Base-by-base conservation (phyloP, 1,140 invertebrate genomes). In the Glossosoma conforme region DNA sequence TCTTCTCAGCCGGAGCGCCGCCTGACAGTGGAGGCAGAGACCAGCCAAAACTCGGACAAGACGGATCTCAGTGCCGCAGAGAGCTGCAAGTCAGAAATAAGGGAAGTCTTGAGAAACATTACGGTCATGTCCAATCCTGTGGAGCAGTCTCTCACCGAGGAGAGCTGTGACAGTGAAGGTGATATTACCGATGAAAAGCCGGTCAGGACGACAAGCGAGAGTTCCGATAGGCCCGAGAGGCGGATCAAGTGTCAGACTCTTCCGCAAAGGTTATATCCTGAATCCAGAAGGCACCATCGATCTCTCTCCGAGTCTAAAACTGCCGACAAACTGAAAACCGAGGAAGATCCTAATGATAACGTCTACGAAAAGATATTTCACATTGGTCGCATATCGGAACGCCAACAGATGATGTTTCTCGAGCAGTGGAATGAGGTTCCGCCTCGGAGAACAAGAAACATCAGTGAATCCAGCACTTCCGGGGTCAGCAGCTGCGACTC, bases 401-500 rank as follows among this genome's bases (percentile, higher is more conserved):
- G 68, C 45, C 63, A 68, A 52, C n/a, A 63, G 15, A 59, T 69
- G 60, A 70, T 67, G 44, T 70, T 68, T 0, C 45, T 69, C 11
- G 71, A 74, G 10, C 64, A 71, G 44, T 64, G 71, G 30, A 65
- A 74, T 19, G 71, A 78, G 49, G 74, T 76, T 17, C 1, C 77
- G 1, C 20, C 19, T 9, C 35, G 40, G 6, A 57, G 72, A 22
- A 66, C 69, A n/a, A 66, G 72, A 43, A 71, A 75, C 35, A 74
- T 82, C 51, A 87, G 86, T 11, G 86, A 89, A 62, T 86, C 84
- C 0, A 87, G 84, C 51, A 85, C 83, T 1, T 88, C 85, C 57
- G 86, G 86, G 19, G 80, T 88, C 5, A 86, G 85, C 69, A 87
- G 85, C 32, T 86, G 80, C 61, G 85, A 89, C 65, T 88, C 86